Base-by-base conservation (phyloP, 2,113 vertebrate genomes). In the Pseudonaja textilis region DNA sequence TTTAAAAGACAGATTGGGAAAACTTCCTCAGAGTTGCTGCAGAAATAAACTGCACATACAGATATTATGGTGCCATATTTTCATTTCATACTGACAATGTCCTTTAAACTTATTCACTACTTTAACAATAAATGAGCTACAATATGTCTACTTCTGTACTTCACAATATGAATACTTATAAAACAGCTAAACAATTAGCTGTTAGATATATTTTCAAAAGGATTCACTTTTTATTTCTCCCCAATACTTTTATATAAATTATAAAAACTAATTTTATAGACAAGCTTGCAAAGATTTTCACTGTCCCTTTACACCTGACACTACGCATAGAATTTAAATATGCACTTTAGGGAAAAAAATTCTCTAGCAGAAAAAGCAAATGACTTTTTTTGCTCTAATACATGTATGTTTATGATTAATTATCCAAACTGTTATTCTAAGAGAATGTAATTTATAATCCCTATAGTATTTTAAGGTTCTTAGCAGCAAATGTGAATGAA, bases 11-110 rank as follows among this genome's bases (percentile, higher is more conserved):
- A 52, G 11, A 50, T n/a, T 85, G 88, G 45, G 42, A 85, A 89
- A 59, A 29, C 3, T 26, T 56, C 50, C 29, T 12, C 34, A 89
- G 47, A 91, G 88, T 87, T 95, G 89, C 16, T 90, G n/a, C 91
- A 94, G 93, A 96, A 91, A 56, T 93, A 34, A 87, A 95, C 26
- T 96, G 96, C 87, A 94, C 91, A 91, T 93, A 96, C 93, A 93
- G 29, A 81, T 93, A 95, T 96, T 96, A 98, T 98, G 98, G 97
- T 98, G 97, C 97, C 97, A 98, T 97, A 97, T 97, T 98, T 97
- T 98, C 97, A 96, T 96, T 97, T 97, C 93, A 97, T 95, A 95
- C 89, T 57, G 89, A 52, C 20, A 92, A 94, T 7, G 9, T 85
- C 29, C 23, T 74, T 52, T 90, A 95, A 90, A 81, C 3, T 42